phyloP scores from a whole-genome alignment of 2,113 vertebrate species.

The Camelus bactrianus region DNA sequence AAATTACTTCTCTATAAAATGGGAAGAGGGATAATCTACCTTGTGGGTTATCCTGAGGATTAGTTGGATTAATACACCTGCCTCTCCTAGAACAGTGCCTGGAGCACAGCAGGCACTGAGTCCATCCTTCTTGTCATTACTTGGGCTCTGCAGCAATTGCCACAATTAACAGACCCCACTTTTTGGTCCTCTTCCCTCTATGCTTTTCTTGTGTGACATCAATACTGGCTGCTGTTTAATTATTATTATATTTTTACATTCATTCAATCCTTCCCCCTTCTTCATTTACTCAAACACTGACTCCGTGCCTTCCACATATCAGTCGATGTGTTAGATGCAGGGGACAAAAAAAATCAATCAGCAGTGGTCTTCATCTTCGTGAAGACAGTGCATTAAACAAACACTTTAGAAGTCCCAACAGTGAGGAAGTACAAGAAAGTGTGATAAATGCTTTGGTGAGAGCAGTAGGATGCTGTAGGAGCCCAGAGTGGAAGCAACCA shows the following conservation, averaged over 20 bases:
- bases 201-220: neutral
- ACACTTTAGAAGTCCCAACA: neutral
- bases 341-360: neutral
- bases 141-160: neutral
- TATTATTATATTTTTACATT: neutral
- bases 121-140: neutral
- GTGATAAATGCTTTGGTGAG: neutral
- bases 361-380: neutral
- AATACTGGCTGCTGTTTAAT: neutral
- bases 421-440: neutral
- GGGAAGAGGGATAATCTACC: neutral
- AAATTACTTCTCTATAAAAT: neutral
- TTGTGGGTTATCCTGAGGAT: neutral
- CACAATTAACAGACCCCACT: neutral
- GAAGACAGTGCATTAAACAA: constrained; percentile 1
- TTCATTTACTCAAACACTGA: neutral
- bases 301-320: neutral
- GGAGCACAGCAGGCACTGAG: neutral
- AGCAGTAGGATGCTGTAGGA: neutral
- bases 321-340: neutral
- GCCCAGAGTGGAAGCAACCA: neutral
- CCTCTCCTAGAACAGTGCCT: neutral
- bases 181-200: neutral
- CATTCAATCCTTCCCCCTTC: neutral
- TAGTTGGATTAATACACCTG: neutral